Conservation (phyloP, 2,797 vertebrate species). For the Psittacula derbiana region DNA sequence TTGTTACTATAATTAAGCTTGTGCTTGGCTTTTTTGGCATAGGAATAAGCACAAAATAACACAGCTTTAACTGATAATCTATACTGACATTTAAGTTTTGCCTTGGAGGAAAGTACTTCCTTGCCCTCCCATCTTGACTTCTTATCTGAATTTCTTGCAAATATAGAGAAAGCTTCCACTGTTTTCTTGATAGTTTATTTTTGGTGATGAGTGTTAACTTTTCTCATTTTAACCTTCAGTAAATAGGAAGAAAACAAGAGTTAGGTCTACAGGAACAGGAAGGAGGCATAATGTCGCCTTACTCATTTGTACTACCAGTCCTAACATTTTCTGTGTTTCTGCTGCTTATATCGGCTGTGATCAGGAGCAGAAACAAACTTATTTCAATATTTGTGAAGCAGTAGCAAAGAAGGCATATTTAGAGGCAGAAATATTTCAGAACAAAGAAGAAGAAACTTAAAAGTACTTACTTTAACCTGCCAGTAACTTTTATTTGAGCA, state of each 20-base stretch:
- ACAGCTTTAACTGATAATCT: conserved; percentile 20
- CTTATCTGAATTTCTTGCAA: background rate
- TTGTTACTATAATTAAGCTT: conserved; percentile 22
- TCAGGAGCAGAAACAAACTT: background rate
- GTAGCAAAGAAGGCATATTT: background rate
- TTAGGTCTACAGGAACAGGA: background rate
- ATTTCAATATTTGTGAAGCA: background rate
- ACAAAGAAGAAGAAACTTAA: background rate
- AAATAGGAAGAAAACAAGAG: background rate
- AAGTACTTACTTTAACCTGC: background rate
- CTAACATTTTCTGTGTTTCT: background rate
- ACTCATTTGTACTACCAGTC: background rate
- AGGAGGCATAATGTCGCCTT: background rate
- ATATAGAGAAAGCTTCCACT: background rate
- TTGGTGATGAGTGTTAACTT: background rate
- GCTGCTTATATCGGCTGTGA: background rate
- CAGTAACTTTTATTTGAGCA: background rate
- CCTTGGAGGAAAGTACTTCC: background rate
- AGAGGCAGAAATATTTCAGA: background rate
- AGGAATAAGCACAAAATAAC: background rate
- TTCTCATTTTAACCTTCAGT: background rate
- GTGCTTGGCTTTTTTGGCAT: background rate
- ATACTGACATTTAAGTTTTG: conserved; percentile 40
- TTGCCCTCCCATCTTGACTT: background rate
- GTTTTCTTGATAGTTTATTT: background rate